Conservation (phyloP, 1,140 invertebrate genomes). For the Lasaia peninsularis region DNA sequence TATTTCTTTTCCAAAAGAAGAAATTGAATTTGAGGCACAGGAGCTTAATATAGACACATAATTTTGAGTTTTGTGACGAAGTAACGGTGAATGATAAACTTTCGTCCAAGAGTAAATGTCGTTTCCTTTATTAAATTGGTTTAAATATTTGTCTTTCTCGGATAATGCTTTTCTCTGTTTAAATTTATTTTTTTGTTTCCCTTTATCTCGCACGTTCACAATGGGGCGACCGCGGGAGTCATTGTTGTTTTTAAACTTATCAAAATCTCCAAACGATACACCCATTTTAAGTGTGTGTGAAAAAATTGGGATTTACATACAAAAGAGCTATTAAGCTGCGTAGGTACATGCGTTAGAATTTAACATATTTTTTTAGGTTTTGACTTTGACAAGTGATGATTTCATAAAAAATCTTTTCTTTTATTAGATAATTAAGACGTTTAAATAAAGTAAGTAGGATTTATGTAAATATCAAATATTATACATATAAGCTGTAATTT, state of each 20-base stretch:
- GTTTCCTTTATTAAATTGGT: constrained; percentile 9
- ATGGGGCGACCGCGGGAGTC: neutral
- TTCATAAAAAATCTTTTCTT: too few species aligned
- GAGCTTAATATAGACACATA: too few species aligned
- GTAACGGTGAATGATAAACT: constrained; percentile 41
- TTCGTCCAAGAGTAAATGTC: constrained; percentile 46
- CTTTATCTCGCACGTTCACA: neutral
- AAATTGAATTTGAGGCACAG: neutral
- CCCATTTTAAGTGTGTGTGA: constrained; percentile 36
- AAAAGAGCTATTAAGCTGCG: too few species aligned
- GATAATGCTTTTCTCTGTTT: constrained; percentile 7
- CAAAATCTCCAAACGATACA: constrained; percentile 28
- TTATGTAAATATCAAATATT: too few species aligned
- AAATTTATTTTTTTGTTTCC: neutral
- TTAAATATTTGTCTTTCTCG: neutral
- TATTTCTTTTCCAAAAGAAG: neutral
- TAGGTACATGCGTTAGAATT: neutral
- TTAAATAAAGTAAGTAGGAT: too few species aligned
- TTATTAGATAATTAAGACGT: too few species aligned
- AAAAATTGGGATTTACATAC: neutral
- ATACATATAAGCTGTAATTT: too few species aligned
- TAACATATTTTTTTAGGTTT: neutral
- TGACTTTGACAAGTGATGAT: too few species aligned
- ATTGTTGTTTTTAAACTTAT: constrained; percentile 1
- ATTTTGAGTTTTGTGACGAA: neutral